These are phyloP conservation scores for Galemys pyrenaicus DNA, from an alignment of 2,113 vertebrate species.

Conservation along the genomic window DNA sequence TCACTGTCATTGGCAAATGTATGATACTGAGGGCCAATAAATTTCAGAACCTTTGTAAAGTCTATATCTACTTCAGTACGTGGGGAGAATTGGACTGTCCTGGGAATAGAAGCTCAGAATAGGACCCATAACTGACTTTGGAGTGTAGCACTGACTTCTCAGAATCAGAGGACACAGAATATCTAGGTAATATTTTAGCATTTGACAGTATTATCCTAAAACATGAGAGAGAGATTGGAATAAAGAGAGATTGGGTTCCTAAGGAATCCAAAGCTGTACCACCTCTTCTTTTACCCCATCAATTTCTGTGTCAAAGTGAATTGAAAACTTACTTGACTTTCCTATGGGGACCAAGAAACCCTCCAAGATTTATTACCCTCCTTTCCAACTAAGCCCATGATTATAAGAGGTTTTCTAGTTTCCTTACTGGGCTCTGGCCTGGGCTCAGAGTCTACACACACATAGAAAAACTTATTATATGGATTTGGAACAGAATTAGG, in stretches of 20 bases:
- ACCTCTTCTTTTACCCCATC: not conserved
- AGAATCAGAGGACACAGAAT: conserved; percentile 28
- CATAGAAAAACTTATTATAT: not conserved
- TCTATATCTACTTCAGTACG: not conserved
- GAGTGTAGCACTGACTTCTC: not conserved
- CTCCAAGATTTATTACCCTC: not conserved
- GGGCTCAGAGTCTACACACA: not conserved
- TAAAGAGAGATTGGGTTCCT: not conserved
- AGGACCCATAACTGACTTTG: not conserved
- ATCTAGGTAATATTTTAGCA: not conserved
- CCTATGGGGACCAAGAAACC: not conserved
- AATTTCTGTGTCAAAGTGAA: not conserved
- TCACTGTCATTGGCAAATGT: not conserved
- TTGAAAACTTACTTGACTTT: not conserved
- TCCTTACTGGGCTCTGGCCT: not conserved
- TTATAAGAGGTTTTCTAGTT: not conserved
- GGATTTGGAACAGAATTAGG: no score
- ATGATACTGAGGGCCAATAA: not conserved
- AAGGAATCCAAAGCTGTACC: not conserved
- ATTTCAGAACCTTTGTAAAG: not conserved
- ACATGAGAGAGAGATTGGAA: not conserved
- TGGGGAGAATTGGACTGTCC: not conserved
- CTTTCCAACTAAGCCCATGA: not conserved
- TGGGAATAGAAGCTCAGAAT: not conserved
- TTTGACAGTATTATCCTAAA: conserved; percentile 10